Conservation (phyloP, 37 sponge, comb jelly and placozoan genomes). For the Lycopodina hypogea region DNA sequence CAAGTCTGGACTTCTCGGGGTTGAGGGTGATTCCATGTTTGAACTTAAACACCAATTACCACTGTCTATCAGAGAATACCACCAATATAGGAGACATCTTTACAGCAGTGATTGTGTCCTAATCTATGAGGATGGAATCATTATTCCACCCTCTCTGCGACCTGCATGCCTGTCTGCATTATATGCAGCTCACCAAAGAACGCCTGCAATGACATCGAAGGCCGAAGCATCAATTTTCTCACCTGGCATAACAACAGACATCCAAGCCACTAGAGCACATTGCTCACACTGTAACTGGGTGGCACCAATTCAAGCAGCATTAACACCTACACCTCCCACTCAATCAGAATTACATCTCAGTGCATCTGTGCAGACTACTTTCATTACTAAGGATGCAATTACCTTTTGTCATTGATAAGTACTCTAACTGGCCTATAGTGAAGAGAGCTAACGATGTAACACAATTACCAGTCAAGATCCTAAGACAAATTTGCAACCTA, state of each 20-base stretch:
- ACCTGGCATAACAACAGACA: slow-evolving; percentile 35
- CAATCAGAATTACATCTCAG: too few relatives aligned
- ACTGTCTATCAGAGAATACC: slow-evolving; percentile 29
- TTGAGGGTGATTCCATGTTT: slow-evolving; percentile 45
- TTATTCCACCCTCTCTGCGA: slow-evolving; percentile 40
- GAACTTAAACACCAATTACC: slow-evolving; percentile 7
- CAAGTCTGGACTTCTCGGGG: slow-evolving; percentile 40
- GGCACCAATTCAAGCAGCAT: too few relatives aligned
- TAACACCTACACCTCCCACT: too few relatives aligned
- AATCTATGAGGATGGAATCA: slow-evolving; percentile 30
- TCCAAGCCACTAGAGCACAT: too few relatives aligned
- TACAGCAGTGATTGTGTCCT: slow-evolving; percentile 38
- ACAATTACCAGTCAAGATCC: too few relatives aligned
- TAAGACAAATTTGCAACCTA: too few relatives aligned
- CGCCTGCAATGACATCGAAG: slow-evolving; percentile 34
- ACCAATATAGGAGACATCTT: slow-evolving; percentile 33
- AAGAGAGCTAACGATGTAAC: too few relatives aligned
- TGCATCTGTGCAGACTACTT: too few relatives aligned
- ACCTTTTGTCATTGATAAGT: too few relatives aligned
- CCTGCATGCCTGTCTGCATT: slow-evolving; percentile 16
- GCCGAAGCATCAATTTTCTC: slow-evolving; percentile 36
- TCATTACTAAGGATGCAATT: too few relatives aligned
- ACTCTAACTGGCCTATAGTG: too few relatives aligned
- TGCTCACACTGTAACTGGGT: too few relatives aligned
- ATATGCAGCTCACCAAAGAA: slow-evolving; percentile 32